Evolutionary conservation across 2,888 invertebrate genomes (phyloP), one percentile per base, ranked within the genome.

Genomic region (Cordilura impudica): DNA sequence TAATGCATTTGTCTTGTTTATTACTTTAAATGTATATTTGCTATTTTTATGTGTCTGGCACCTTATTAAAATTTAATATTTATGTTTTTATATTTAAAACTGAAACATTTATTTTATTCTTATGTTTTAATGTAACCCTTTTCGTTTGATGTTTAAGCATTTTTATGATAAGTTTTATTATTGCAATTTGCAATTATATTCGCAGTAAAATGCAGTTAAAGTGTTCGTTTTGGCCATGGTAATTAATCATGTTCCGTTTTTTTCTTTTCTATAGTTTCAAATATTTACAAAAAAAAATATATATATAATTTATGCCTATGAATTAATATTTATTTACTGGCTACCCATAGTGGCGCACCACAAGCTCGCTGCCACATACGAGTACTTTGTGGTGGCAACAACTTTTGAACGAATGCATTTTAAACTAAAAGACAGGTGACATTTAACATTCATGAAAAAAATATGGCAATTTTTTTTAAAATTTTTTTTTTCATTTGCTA

Each of bases 181-280:
- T 72, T 79, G 66, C 71, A 74, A 74, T 75, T 79, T 75, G 79
- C 79, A 79, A 79, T 79, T 79, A 79, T 72, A 75, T 79, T 71
- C 63, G 75, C 79, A 63, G 61, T 79, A 79, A 79, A 79, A 70
- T 75, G 67, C 79, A 79, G 71, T 67, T 79, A 81, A 81, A 81
- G 82, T 82, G 81, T 81, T 72, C 71, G 73, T 60, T 74, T n/a
- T 79, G 81, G 74, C 79, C 79, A 77, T 81, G 82, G 78, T 71
- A 81, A 82, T 82, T 82, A 81, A 82, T 82, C 82, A 82, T 74
- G 72, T 72, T 65, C 56, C 61, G 35, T 75, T 80, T 80, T 29
- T 51, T 56, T 10, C 19, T 12, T n/a, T 23, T 54, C 12, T 16
- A 31, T 29, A 60, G 26, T 47, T 18, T 49, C 21, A 2, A 8